Base-by-base conservation (phyloP, 2,888 invertebrate genomes). In the Augiades crinisus region DNA sequence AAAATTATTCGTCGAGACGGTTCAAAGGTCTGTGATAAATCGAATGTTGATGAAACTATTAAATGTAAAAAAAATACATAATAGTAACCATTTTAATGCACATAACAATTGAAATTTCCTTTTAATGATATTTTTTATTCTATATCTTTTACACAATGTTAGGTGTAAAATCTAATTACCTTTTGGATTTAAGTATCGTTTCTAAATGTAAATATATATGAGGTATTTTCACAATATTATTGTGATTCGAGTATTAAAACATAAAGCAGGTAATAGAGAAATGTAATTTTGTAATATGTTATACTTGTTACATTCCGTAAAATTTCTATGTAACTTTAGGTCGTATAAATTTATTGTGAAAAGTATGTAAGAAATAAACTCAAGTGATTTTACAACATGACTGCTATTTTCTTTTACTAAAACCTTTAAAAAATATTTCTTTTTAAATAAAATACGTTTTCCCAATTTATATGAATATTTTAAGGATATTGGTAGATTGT, bases 11-110 rank as follows among this genome's bases (percentile, higher is more conserved):
- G 50, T 51, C 34, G 65, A 59, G 68, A 70, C 62, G 72, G 69
- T 76, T 73, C 69, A 66, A 68, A 73, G 78, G 79, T 75, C 81
- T 83, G 82, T 82, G 82, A 82, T 82, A 82, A 31, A 70, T 65
- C 59, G 66, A 31, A 44, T 31, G 30, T 43, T 50, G 34, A 41
- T 41, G 17, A 27, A 43, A 36, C 27, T 41, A 24, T 34, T 34
- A 41, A 34, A 50, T 50, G 49, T 50, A 49, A 43, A 43, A 41
- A 43, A 30, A 17, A 4, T 14, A 14, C 2, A 7, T 12, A 21
- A 13, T 8, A 13, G 2, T 8, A 40, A 2, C 38, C 10, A 31
- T 12, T 17, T 31, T 3, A 4, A 6, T 31, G 44, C 21, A n/a
- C 31, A 44, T 44, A 16, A 27, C n/a, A 13, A 31, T 17, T 30